These are phyloP conservation scores for Orthonyx spaldingii DNA, from an alignment of 2,113 vertebrate species.

Conservation along the genomic window DNA sequence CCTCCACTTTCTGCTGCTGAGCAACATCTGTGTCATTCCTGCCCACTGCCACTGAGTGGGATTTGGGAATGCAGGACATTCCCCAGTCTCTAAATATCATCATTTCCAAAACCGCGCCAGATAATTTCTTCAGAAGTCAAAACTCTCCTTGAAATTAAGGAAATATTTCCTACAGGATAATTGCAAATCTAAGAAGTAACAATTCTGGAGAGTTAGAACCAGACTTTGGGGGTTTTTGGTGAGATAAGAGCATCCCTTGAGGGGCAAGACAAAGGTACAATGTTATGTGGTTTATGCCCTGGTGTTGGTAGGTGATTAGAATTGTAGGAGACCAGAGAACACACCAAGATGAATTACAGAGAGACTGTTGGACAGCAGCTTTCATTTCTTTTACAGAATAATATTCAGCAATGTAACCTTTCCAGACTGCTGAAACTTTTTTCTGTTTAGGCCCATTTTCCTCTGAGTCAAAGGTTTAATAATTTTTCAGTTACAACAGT, in stretches of 20 bases:
- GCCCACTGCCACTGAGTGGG: background rate
- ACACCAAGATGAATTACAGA: background rate
- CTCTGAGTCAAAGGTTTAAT: background rate
- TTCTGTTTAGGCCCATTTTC: background rate
- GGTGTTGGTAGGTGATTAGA: background rate
- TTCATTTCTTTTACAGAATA: background rate
- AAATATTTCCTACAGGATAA: background rate
- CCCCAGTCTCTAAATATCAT: background rate
- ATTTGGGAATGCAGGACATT: background rate
- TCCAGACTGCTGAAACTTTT: background rate
- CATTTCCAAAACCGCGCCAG: accelerated
- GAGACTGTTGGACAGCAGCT: background rate
- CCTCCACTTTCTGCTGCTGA: background rate
- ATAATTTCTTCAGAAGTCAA: background rate
- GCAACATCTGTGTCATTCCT: background rate
- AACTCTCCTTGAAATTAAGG: background rate
- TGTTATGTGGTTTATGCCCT: background rate
- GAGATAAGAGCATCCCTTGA: background rate
- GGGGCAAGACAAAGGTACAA: background rate
- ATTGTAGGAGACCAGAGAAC: background rate
- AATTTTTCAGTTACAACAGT: background rate
- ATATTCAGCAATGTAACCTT: background rate
- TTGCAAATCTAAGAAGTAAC: background rate
- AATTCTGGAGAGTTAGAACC: background rate
- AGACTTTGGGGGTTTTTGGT: accelerated